Conservation (phyloP, 2,113 vertebrate genomes). For the Spermophilus dauricus region DNA sequence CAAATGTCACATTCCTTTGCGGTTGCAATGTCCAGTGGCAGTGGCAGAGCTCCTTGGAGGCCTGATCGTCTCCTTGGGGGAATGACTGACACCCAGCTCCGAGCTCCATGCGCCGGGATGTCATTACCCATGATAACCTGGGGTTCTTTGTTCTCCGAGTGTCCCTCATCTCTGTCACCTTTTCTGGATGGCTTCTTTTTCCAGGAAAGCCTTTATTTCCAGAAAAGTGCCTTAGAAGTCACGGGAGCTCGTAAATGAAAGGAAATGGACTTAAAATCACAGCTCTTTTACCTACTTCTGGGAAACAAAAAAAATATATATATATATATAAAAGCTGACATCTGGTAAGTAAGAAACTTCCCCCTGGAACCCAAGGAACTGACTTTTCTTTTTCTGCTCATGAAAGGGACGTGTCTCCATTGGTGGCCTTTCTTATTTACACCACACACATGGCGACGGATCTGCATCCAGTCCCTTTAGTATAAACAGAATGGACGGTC, state of each 20-base stretch:
- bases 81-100: constrained; percentile 70
- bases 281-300: constrained; percentile 83
- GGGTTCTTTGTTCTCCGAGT: constrained; percentile 75
- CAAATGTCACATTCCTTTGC: constrained; percentile 69
- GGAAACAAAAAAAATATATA: constrained; percentile 73
- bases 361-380: constrained; percentile 86
- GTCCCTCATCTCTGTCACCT: constrained; percentile 69
- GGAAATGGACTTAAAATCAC: constrained; percentile 83
- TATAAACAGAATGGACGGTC: constrained; percentile 89
- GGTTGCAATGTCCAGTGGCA: not conserved
- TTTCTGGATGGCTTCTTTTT: constrained; percentile 80
- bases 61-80: constrained; percentile 60
- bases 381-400: constrained; percentile 87
- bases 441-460: constrained; percentile 87
- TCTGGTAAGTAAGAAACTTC: constrained; percentile 87
- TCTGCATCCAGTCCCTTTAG: constrained; percentile 88
- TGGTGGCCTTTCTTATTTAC: constrained; percentile 89
- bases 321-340: constrained; percentile 66
- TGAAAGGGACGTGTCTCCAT: constrained; percentile 87
- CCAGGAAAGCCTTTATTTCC: constrained; percentile 76
- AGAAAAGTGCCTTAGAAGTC: constrained; percentile 75
- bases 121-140: constrained; percentile 73
- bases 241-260: constrained; percentile 77
- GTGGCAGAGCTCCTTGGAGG: constrained; percentile 41
- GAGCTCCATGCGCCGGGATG: constrained; percentile 16